A percentile compares a stretch with the other conserved stretches of the same genome.
Conservation (phyloP, 37 sponge, comb jelly and placozoan species). For the Ephydatia muelleri region DNA sequence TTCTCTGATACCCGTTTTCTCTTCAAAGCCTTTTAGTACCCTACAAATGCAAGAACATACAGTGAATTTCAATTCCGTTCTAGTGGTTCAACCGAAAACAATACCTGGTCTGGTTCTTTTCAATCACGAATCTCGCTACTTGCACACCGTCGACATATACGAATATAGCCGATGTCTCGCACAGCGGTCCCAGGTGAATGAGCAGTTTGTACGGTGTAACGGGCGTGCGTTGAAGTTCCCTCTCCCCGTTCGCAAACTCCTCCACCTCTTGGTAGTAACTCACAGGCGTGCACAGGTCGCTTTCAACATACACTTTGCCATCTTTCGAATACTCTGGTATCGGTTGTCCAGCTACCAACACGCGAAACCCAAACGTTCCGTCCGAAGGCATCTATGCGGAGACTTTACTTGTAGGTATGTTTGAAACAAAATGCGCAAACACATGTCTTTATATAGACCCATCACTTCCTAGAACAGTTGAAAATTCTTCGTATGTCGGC, state of each 20-base stretch:
- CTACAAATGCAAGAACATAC: constrained; percentile 16
- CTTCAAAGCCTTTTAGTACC: constrained; percentile 57
- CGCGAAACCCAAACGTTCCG: constrained; percentile 40
- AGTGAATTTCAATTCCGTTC: background rate
- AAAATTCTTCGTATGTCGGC: background rate
- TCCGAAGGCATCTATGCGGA: constrained; percentile 48
- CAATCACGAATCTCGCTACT: constrained; percentile 59
- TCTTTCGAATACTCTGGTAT: constrained; percentile 58
- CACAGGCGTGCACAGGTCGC: constrained; percentile 60
- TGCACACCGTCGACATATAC: constrained; percentile 66
- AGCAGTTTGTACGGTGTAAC: constrained; percentile 64
- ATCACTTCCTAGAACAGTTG: background rate
- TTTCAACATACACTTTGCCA: constrained; percentile 59
- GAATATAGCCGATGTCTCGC: constrained; percentile 54
- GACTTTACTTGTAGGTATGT: background rate
- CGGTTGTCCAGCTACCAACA: constrained; percentile 51
- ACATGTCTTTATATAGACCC: background rate
- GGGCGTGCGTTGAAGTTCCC: constrained; percentile 52
- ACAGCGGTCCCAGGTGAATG: constrained; percentile 40
- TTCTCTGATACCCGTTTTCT: constrained; percentile 63
- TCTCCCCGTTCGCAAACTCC: constrained; percentile 61
- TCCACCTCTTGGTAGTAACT: constrained; percentile 56
- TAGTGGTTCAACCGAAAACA: background rate
- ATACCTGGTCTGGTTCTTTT: constrained; percentile 50
- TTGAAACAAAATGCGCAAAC: background rate